A percentile compares a stretch with the other conserved stretches of the same genome.
Conservation (phyloP, 2,888 invertebrate species). For the Nomada flava region DNA sequence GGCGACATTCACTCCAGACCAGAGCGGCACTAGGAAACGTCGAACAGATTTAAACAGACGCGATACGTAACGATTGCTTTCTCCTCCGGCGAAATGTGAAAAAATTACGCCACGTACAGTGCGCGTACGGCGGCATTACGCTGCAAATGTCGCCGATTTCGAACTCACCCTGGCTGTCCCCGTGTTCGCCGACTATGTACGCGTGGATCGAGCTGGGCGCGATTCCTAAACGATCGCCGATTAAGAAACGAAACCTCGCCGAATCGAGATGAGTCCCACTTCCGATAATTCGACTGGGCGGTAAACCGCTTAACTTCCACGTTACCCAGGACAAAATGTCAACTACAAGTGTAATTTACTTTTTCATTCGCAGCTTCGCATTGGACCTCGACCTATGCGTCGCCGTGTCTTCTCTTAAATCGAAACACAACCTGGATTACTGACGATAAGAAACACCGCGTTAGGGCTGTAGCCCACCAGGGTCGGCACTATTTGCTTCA, state of each 20-base stretch:
- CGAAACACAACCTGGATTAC: conserved; percentile 84
- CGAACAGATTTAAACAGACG: conserved; percentile 45
- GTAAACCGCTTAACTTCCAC: conserved; percentile 88
- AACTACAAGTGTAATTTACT: conserved; percentile 84
- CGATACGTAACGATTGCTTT: conserved; percentile 51
- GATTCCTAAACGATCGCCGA: conserved; percentile 86
- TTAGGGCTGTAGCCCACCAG: conserved; percentile 86
- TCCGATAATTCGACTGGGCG: conserved; percentile 87
- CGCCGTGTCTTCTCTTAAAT: not conserved
- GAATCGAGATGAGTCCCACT: conserved; percentile 88
- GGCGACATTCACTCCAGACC: conserved; percentile 87
- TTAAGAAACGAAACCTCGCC: conserved; percentile 86
- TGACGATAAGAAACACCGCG: conserved; percentile 85
- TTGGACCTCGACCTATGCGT: not conserved
- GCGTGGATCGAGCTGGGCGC: conserved; percentile 86
- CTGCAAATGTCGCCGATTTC: not conserved
- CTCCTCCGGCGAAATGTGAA: conserved; percentile 16
- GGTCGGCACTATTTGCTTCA: conserved; percentile 85
- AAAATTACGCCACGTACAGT: not conserved
- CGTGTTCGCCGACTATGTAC: conserved; percentile 89
- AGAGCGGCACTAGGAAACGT: conserved; percentile 85
- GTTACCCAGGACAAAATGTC: conserved; percentile 88
- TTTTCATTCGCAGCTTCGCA: conserved; percentile 6
- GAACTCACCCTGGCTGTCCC: conserved; percentile 86
- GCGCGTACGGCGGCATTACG: too few relatives aligned